phyloP scores from a whole-genome alignment of 30 jellyfish, hydroid and myxozoan genomes.

The Chrysaora quinquecirrha region DNA sequence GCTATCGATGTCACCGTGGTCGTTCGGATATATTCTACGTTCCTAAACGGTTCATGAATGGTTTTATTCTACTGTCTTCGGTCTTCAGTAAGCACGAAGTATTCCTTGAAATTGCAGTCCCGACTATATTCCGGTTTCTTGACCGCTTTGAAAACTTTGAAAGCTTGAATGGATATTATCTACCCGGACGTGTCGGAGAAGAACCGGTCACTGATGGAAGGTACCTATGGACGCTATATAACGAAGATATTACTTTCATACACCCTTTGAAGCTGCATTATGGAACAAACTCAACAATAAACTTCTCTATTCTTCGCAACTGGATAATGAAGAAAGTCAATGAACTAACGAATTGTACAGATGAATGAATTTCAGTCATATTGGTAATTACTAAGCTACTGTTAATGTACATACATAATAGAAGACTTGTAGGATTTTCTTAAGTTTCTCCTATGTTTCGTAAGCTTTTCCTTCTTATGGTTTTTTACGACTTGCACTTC shows the following conservation, averaged over 20 bases:
- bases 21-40: constrained; percentile 93
- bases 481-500: too few species aligned
- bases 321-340: constrained; percentile 57
- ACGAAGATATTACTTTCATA: constrained; percentile 70
- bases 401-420: too few species aligned
- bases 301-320: constrained; percentile 36
- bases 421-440: too few species aligned
- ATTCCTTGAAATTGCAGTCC: constrained; percentile 96
- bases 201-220: constrained; percentile 77
- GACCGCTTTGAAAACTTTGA: constrained; percentile 58
- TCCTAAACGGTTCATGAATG: constrained; percentile 53
- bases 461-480: too few species aligned
- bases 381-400: too few species aligned
- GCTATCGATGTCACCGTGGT: constrained; percentile 85
- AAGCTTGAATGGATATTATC: constrained; percentile 70
- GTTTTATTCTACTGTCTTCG: constrained; percentile 69
- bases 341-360: constrained; percentile 28
- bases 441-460: too few species aligned
- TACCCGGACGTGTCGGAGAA: constrained; percentile 92
- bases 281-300: constrained; percentile 67
- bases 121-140: constrained; percentile 87
- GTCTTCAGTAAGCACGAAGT: constrained; percentile 80
- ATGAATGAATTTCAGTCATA: too few species aligned
- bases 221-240: constrained; percentile 74
- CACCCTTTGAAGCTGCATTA: constrained; percentile 91